Base-by-base conservation (phyloP, 1,140 invertebrate genomes). In the Drosophila arizonae region DNA sequence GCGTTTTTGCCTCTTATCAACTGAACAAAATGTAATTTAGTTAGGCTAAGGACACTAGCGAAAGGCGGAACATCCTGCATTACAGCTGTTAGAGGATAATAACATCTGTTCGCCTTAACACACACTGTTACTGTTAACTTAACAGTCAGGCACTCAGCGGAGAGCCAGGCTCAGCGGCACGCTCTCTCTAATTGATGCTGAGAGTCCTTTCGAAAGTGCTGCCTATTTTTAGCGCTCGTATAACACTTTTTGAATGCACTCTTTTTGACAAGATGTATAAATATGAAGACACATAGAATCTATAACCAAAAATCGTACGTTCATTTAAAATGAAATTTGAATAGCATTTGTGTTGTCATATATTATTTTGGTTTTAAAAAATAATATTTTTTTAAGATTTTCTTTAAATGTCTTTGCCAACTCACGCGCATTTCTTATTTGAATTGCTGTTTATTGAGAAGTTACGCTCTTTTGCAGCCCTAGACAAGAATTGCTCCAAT, bases 41-140 rank as follows among this genome's bases (percentile, higher is more conserved):
- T 30, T 1, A 11, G n/a, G 26, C 6, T 11, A 21, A 55, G 50
- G 58, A 55, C 36, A 15, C 36, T 10, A 55, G 2, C 43, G 67
- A 17, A 55, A 70, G 48, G 63, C 24, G 8, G 69, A 72, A 58
- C 55, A 39, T 39, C 30, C 13, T 41, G 36, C 21, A 26, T 72
- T 45, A 43, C 69, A 72, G 68, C 68, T 65, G 68, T 71, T 71
- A 71, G 48, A 72, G 63, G 55, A 72, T 54, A 67, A 21, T 52
- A 30, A 58, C 55, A 67, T 58, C 63, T 67, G 63, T 60, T 60
- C 39, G 10, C 11, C 43, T 70, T 39, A 48, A 48, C n/a, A n/a
- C 21, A n/a, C 62, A 9, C 54, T 60, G 63, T 58, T 52, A 36
- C 26, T 72, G 55, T 60, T 67, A 66, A 11, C 50, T 55, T 61